Evolutionary conservation across 1,140 invertebrate species (phyloP), one percentile per base, ranked within the genome.

Genomic region (Nebria ingens): DNA sequence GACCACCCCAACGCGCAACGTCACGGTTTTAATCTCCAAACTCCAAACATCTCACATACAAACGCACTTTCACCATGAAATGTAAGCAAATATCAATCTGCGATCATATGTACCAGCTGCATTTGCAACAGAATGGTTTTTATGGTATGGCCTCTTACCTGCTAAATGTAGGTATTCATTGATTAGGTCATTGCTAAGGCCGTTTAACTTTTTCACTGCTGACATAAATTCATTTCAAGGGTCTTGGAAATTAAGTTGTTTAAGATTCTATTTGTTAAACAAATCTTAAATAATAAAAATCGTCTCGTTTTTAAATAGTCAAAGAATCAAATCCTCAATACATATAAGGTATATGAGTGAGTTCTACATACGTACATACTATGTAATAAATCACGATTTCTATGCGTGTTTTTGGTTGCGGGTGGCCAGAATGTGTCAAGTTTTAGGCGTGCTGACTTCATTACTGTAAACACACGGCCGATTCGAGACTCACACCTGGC

Each of bases 361-460:
- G 25, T 29, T 29, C 13, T 13, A 6, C 25, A 6, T 34, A 9
- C n/a, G 25, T 34, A n/a, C 25, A 34, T n/a, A n/a, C n/a, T n/a
- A n/a, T 4, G 45, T 58, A 58, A 62, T 62, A 62, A 62, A 62
- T 62, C 58, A 62, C 56, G 19, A 38, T 42, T 25, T 57, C 21
- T 58, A 62, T 59, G 34, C 51, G 54, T 62, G 61, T 62, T 62
- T 62, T 62, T 6, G 61, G 61, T 62, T 62, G 61, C 58, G 61
- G 61, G 61, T 62, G 61, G 61, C 53, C 61, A 60, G 22, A 58
- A 56, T 55, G 58, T 29, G 56, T 57, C 58, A 54, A 54, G 58
- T 50, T 51, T 58, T 62, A 62, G 61, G 61, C 55, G 58, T 60
- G 61, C 58, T 62, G 58, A 62, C 61, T 62, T 62, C 58, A 62